Evolutionary conservation across 2,797 vertebrate species (phyloP), one percentile per base, ranked within the genome.

Genomic region (Channa striata): DNA sequence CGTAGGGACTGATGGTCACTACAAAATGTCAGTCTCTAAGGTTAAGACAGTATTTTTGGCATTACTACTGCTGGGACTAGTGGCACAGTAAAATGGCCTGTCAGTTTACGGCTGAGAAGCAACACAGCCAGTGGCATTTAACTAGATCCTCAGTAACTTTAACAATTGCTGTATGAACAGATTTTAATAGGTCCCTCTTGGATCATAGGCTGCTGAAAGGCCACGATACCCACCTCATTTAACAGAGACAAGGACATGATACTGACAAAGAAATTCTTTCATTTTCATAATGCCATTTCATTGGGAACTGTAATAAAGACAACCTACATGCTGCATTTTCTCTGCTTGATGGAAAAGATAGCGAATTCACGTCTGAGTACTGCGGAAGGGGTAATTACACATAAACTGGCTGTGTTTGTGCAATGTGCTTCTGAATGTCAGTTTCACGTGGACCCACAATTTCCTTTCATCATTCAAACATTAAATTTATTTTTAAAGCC

Each of bases 111-210:
- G 89, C 88, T 80, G 87, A 87, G 83, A 87, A 69, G 87, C 74
- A 82, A 89, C 87, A 83, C 80, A 84, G 84, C 85, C 81, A 46
- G 73, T 90, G 91, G 86, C 88, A 91, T 91, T 93, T 88, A 86
- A 89, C 88, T 76, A 70, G 81, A 87, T 74, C 83, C 85, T 56
- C 80, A 44, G 84, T 74, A 90, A 88, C 80, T 90, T 89, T 86
- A 87, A 87, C 88, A 89, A 80, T 81, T 77, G 83, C 86, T 82
- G 82, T 87, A 82, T 79, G 90, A 89, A 83, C 82, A 80, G 71
- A 84, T 87, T 90, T 92, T 91, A 93, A 92, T 90, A 78, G 85
- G 83, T 91, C 90, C 87, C 87, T 81, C 64, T 85, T 87, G 90
- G 88, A 91, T 88, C 83, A 87, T 68, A 74, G 88, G 78, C 77